Evolutionary conservation across 2,113 vertebrate species (phyloP), one percentile per base, ranked within the genome.

Genomic region (Sitta europaea): DNA sequence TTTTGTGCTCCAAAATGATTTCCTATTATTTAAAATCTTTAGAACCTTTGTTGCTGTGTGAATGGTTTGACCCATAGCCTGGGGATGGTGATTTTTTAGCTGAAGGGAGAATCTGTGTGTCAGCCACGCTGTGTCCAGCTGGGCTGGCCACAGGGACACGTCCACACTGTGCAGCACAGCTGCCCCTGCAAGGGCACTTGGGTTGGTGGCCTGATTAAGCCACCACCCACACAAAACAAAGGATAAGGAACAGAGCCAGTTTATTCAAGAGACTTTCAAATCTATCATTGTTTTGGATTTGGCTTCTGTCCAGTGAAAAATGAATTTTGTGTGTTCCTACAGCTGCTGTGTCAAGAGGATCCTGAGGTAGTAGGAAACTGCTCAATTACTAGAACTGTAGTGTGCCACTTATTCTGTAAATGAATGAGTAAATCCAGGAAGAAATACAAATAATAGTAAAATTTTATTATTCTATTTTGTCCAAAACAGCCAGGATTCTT

Each of bases 211-310:
- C 36, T 21, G 48, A 53, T 27, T 50, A 38, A 74, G 77, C 31
- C 91, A 91, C 89, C 80, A 72, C 91, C 89, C 81, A 71, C 76
- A 47, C 73, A 53, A 90, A 90, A 95, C 88, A 97, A 95, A 94
- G 65, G 55, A 8, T 40, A 33, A 71, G 73, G 89, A 91, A 63
- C 57, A 57, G 36, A 53, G 92, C 80, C 91, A 84, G 48, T 87
- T 92, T 85, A 40, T 74, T 81, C 68, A 55, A 83, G 79, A 88
- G 62, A 33, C 33, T 80, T 81, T 92, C 40, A 84, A 48, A 81
- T 24, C 45, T 63, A 3, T 47, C 50, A 92, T 94, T 97, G 95
- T 96, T 94, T 91, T 1, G 3, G 36, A 38, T 72, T 89, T 94
- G 93, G 91, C 80, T 23, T 68, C 57, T 58, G 48, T 61, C 81